These are phyloP conservation scores for Scyliorhinus canicula DNA, from an alignment of 2,797 vertebrate genomes.

Conservation along the genomic window DNA sequence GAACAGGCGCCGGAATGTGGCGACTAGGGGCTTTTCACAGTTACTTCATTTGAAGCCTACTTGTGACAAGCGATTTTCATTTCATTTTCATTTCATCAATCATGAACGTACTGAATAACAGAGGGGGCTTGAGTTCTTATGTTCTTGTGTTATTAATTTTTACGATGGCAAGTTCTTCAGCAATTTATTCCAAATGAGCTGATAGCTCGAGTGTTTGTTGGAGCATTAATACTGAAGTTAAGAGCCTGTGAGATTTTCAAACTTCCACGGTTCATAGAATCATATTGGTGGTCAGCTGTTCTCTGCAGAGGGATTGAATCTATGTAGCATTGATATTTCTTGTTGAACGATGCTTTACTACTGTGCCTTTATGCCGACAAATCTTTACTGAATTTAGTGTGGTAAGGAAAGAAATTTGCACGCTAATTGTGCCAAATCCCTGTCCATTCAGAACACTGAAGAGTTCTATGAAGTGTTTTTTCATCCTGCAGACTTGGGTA, in stretches of 20 bases:
- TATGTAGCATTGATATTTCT: background rate
- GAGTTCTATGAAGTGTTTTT: background rate
- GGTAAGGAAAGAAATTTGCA: background rate
- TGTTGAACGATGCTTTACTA: background rate
- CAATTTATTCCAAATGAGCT: background rate
- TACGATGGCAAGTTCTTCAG: background rate
- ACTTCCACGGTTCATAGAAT: too few relatives aligned
- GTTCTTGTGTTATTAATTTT: background rate
- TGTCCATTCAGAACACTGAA: background rate
- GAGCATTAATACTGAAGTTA: background rate
- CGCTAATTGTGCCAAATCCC: background rate
- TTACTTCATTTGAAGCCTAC: too few relatives aligned
- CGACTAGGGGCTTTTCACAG: too few relatives aligned
- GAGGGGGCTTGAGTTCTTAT: too few relatives aligned
- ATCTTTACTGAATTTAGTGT: background rate
- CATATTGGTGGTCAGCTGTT: background rate
- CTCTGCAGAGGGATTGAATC: background rate
- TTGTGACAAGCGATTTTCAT: too few relatives aligned
- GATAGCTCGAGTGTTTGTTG: background rate
- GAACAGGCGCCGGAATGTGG: too few relatives aligned
- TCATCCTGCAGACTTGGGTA: background rate
- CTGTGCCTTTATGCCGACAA: background rate
- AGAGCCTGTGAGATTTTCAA: background rate
- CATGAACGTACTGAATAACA: too few relatives aligned
- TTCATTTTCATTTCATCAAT: too few relatives aligned